Evolutionary conservation across 2,888 invertebrate species (phyloP).

Genomic region (Microctonus hyperodae): DNA sequence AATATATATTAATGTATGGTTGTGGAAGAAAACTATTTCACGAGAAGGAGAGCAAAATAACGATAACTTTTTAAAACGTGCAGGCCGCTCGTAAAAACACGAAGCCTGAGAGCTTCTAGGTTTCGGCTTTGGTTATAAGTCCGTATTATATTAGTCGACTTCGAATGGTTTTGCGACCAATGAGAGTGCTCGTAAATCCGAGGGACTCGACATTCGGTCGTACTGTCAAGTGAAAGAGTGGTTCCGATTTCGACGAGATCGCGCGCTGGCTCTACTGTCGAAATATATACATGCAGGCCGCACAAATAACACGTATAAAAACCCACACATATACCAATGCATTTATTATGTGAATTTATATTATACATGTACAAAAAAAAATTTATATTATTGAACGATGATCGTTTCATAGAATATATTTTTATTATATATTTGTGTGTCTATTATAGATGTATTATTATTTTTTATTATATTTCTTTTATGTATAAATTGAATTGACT

Average conservation of each 20-base stretch:
- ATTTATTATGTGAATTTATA: too few species aligned
- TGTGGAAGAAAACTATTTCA: conserved; percentile 53
- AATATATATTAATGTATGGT: conserved; percentile 6
- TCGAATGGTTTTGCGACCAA: conserved; percentile 56
- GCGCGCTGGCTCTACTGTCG: conserved; percentile 37
- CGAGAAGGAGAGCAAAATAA: conserved; percentile 58
- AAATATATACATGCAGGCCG: conserved; percentile 8
- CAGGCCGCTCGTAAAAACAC: conserved; percentile 57
- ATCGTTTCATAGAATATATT: conserved; percentile 3
- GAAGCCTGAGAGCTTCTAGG: conserved; percentile 53
- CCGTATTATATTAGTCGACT: conserved; percentile 62
- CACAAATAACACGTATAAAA: not conserved
- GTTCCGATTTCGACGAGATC: conserved; percentile 58
- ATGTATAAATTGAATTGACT: not conserved
- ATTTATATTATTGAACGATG: not conserved
- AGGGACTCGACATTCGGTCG: conserved; percentile 60
- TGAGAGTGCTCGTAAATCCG: conserved; percentile 59
- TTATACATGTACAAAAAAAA: not conserved
- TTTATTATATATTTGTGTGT: not conserved
- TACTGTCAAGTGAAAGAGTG: conserved; percentile 61
- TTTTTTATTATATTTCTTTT: not conserved
- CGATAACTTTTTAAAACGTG: conserved; percentile 61
- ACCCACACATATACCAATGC: too few species aligned
- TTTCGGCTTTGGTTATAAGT: conserved; percentile 63
- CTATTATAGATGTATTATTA: not conserved